Percentiles rank a stretch among this genome's conserved stretches.
Conservation (phyloP, 2,113 vertebrate genomes). For the Lophotis ruficrista region DNA sequence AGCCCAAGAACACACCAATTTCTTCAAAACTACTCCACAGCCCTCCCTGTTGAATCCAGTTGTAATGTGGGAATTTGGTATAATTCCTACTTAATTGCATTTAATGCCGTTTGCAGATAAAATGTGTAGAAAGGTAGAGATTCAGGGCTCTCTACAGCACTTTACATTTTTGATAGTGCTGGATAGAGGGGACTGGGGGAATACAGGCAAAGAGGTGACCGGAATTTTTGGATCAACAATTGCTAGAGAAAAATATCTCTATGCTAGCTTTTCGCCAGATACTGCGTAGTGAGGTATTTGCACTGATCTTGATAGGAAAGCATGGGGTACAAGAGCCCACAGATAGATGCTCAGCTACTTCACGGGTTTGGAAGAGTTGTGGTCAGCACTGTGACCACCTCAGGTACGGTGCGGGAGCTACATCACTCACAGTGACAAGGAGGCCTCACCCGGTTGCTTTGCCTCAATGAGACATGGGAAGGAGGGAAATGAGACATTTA, state of each 20-base stretch:
- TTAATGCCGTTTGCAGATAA: not conserved
- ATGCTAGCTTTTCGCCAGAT: not conserved
- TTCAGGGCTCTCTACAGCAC: not conserved
- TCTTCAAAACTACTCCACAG: not conserved
- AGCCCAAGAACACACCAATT: not conserved
- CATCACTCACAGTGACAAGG: not conserved
- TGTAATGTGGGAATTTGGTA: not conserved
- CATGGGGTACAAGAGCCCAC: not conserved
- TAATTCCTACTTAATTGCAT: not conserved
- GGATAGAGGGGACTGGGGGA: not conserved
- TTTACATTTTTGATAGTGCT: not conserved
- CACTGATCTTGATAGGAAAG: not conserved
- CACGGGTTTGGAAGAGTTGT: accelerated
- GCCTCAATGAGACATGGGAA: not conserved
- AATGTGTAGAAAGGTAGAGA: not conserved
- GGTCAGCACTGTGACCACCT: not conserved
- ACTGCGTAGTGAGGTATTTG: not conserved
- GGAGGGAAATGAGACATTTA: not conserved
- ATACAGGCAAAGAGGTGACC: not conserved
- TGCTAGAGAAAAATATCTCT: not conserved
- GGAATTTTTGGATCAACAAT: not conserved
- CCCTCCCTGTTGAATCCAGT: not conserved
- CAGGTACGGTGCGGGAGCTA: not conserved
- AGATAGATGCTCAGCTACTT: not conserved
- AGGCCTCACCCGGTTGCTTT: not conserved